Conservation (phyloP, 2,113 vertebrate species). For the Vicugna pacos region DNA sequence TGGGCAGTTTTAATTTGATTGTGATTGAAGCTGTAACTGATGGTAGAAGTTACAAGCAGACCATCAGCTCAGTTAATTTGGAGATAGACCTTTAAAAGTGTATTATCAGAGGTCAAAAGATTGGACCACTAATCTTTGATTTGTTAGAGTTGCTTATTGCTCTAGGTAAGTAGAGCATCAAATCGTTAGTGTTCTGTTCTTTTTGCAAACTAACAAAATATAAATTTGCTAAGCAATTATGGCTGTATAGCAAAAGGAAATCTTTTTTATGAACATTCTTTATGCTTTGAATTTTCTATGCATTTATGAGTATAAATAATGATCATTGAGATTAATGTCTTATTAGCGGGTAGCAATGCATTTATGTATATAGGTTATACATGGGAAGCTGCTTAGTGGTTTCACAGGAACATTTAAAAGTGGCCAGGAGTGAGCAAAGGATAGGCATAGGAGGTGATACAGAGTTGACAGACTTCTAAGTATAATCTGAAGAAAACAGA, state of each 20-base stretch:
- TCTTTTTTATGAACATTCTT: slow-evolving; percentile 49
- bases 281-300: slow-evolving; percentile 31
- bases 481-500: slow-evolving; percentile 1
- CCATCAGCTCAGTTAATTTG: slow-evolving; percentile 36
- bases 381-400: not conserved
- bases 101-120: slow-evolving; percentile 10
- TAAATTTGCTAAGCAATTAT: slow-evolving; percentile 36
- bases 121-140: slow-evolving; percentile 6
- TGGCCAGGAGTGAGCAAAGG: not conserved
- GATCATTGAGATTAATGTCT: slow-evolving; percentile 5
- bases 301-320: not conserved
- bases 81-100: slow-evolving; percentile 28
- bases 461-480: not conserved
- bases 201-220: slow-evolving; percentile 50
- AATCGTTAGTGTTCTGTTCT: not conserved
- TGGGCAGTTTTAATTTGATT: not conserved
- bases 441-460: not conserved
- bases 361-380: slow-evolving; percentile 17
- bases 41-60: slow-evolving; percentile 23
- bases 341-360: not conserved
- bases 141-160: slow-evolving; percentile 40
- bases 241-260: not conserved
- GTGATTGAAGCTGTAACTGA: slow-evolving; percentile 7
- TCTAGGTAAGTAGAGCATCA: slow-evolving; percentile 14
- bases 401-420: slow-evolving; percentile 15